A percentile compares a stretch with the other conserved stretches of the same genome.
These are phyloP conservation scores for Drosophila subpulchrella DNA, from an alignment of 1,140 invertebrate species.

Conservation along the genomic window DNA sequence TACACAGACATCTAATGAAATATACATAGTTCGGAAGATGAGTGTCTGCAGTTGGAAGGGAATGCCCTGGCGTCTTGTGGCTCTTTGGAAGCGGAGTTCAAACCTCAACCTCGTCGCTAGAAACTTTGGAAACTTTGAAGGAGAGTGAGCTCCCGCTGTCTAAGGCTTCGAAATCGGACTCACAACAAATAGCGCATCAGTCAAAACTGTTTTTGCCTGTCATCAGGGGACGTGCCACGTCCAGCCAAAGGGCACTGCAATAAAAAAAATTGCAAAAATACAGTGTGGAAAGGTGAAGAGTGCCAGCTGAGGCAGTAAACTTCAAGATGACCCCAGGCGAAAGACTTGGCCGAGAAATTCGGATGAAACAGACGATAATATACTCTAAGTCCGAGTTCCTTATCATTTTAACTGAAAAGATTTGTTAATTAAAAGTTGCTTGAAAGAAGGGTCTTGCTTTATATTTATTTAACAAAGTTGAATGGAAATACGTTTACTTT, in stretches of 20 bases:
- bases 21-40: conserved; percentile 51
- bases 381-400: no score
- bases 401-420: no score
- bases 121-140: conserved; percentile 53
- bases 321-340: conserved; percentile 25
- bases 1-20: conserved; percentile 66
- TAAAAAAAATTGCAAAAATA: neutral
- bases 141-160: conserved; percentile 15
- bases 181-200: conserved; percentile 76
- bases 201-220: conserved; percentile 80
- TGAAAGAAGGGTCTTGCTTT: no score
- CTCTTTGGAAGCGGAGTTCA: conserved; percentile 45
- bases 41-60: conserved; percentile 25
- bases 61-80: conserved; percentile 28
- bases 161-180: conserved; percentile 21
- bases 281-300: conserved; percentile 5
- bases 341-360: neutral
- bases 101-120: conserved; percentile 52
- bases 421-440: no score
- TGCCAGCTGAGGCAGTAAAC: neutral
- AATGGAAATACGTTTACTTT: no score
- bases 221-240: conserved; percentile 74
- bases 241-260: conserved; percentile 31
- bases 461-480: no score
- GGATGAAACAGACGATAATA: no score